Percentiles rank a stretch among this genome's conserved stretches.
Evolutionary conservation across 2,113 vertebrate genomes (phyloP).

Genomic region (Cyanoderma ruficeps): DNA sequence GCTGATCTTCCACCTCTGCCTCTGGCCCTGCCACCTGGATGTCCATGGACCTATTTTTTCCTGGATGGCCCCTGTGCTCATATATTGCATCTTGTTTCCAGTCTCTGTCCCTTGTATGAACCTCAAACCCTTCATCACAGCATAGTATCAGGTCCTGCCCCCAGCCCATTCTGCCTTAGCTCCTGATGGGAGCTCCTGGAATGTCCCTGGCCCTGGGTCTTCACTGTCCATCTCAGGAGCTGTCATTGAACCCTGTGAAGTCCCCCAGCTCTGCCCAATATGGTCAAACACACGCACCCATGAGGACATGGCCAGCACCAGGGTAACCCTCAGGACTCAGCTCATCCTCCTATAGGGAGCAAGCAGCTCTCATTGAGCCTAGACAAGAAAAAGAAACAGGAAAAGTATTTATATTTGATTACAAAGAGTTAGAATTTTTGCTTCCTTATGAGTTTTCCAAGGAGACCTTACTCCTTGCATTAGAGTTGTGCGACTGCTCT

Average conservation of each 20-base stretch:
- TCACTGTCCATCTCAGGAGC: background rate
- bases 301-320: background rate
- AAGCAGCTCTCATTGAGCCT: background rate
- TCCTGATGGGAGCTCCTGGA: background rate
- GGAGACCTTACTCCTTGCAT: background rate
- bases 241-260: background rate
- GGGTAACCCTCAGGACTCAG: background rate
- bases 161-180: background rate
- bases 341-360: background rate
- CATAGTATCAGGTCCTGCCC: background rate
- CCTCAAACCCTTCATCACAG: background rate
- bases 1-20: background rate
- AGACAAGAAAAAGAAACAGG: background rate
- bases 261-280: rapidly evolving
- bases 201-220: background rate
- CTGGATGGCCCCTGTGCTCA: background rate
- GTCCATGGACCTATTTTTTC: background rate
- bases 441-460: background rate
- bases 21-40: background rate
- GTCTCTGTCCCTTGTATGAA: background rate
- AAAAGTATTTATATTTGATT: background rate
- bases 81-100: background rate
- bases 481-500: background rate
- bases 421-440: background rate
- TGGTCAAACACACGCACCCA: background rate